Conservation (phyloP, 2,888 invertebrate species). For the Plusia festucae region DNA sequence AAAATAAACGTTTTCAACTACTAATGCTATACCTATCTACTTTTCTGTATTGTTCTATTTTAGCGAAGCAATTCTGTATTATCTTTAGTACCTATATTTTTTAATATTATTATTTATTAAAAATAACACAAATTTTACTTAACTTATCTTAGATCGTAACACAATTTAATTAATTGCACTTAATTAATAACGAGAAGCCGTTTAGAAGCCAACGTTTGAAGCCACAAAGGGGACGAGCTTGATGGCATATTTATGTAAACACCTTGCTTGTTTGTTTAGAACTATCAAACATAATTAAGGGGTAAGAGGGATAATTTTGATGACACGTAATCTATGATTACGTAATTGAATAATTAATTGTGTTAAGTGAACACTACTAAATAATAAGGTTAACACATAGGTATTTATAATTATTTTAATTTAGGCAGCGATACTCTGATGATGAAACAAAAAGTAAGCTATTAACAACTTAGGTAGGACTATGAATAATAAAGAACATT, state of each 20-base stretch:
- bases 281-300: conserved; percentile 31
- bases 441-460: too few species aligned
- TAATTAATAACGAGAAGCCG: conserved; percentile 27
- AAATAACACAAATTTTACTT: not conserved
- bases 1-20: not conserved
- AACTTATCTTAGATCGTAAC: conserved; percentile 12
- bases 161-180: conserved; percentile 14
- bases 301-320: not conserved
- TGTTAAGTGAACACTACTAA: not conserved
- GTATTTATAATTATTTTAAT: too few species aligned
- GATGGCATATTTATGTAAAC: conserved; percentile 45
- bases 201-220: conserved; percentile 13
- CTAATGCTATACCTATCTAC: too few species aligned
- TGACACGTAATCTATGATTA: not conserved
- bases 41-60: too few species aligned
- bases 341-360: not conserved
- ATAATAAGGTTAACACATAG: too few species aligned
- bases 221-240: conserved; percentile 32
- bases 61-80: too few species aligned
- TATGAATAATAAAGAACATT: too few species aligned
- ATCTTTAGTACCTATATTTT: too few species aligned
- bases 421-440: too few species aligned
- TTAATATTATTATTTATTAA: too few species aligned
- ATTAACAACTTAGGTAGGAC: too few species aligned
- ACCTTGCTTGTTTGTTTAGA: conserved; percentile 24